Conservation (phyloP, 30 jellyfish, hydroid and myxozoan genomes). For the Aurelia coerulea region DNA sequence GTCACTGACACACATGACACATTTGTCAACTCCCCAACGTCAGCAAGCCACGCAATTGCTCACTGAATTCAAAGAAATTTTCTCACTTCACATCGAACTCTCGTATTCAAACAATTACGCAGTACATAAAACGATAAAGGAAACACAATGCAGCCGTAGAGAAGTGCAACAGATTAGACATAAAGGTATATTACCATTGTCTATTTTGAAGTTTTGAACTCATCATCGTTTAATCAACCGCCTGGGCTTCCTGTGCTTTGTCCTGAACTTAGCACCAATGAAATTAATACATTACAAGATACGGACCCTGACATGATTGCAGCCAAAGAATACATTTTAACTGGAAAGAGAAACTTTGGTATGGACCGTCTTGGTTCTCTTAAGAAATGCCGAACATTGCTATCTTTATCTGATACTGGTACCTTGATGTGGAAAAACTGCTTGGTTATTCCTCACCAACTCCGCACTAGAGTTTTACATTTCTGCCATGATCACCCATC, state of each 20-base stretch:
- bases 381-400: not conserved
- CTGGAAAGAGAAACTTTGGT: conserved; percentile 14
- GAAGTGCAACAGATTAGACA: too few species aligned
- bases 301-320: not conserved
- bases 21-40: conserved; percentile 10
- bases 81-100: not conserved
- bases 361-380: conserved; percentile 4
- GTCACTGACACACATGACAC: not conserved
- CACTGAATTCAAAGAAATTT: conserved; percentile 13
- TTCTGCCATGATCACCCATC: conserved; percentile 50
- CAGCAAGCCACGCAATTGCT: conserved; percentile 19
- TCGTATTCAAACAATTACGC: too few species aligned
- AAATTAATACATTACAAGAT: conserved; percentile 13
- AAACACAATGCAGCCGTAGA: not conserved
- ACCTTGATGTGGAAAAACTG: conserved; percentile 24
- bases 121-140: too few species aligned
- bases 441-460: conserved; percentile 10
- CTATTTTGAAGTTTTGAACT: too few species aligned
- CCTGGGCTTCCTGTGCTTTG: not conserved
- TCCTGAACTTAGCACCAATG: not conserved
- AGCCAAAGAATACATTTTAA: conserved; percentile 13
- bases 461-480: conserved; percentile 7
- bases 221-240: too few species aligned
- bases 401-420: conserved; percentile 1
- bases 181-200: too few species aligned